Conservation (phyloP, 2,113 vertebrate species). For the Hemiscyllium ocellatum region DNA sequence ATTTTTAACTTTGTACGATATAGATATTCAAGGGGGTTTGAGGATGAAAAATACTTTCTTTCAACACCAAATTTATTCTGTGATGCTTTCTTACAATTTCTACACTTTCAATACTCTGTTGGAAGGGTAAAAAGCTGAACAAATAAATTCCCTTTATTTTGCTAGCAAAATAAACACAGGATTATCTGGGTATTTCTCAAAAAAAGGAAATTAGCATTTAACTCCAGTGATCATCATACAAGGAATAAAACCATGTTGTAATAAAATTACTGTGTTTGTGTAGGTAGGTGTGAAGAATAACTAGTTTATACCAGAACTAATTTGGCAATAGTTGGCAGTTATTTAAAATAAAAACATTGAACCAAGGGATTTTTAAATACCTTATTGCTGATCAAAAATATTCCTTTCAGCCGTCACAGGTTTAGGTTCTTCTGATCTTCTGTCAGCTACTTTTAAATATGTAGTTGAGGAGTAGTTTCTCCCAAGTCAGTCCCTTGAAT, state of each 20-base stretch:
- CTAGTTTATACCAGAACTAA: too few relatives aligned
- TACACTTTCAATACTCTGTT: neutral
- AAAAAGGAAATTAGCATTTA: too few relatives aligned
- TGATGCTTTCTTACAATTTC: neutral
- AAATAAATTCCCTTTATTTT: too few relatives aligned
- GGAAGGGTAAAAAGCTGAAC: neutral
- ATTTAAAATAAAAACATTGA: neutral
- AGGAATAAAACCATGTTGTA: too few relatives aligned
- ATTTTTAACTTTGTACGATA: too few relatives aligned
- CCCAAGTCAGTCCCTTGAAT: neutral
- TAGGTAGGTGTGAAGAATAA: too few relatives aligned
- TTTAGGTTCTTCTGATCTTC: neutral
- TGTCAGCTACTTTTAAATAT: neutral
- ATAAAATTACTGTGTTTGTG: too few relatives aligned
- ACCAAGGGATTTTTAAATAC: neutral
- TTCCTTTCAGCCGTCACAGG: neutral
- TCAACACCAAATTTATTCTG: neutral
- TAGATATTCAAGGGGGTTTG: neutral
- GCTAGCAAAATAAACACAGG: too few relatives aligned
- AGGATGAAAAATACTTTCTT: neutral
- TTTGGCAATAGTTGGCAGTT: too few relatives aligned
- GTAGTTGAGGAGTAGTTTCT: neutral
- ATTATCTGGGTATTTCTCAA: too few relatives aligned
- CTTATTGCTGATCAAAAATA: conserved; percentile 28
- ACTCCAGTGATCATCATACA: too few relatives aligned